Base-by-base conservation (phyloP, 2,113 vertebrate species). In the Malurus alboscapulatus region DNA sequence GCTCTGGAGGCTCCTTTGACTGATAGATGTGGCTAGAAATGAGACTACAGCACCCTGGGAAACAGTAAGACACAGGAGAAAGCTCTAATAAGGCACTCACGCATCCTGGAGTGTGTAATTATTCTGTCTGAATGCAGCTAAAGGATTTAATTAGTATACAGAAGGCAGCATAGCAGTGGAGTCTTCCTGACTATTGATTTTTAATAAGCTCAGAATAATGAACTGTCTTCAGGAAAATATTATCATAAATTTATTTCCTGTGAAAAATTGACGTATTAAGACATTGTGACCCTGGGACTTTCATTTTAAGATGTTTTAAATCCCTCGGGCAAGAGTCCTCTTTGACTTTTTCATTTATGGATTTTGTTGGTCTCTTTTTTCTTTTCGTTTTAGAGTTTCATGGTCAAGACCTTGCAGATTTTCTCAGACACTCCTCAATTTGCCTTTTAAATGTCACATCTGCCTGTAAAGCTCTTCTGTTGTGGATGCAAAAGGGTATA, bases 151-250 rank as follows among this genome's bases (percentile, higher is more conserved):
- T 92, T 90, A 83, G 24, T 57, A 34, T 57, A 68, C 26, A 84
- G 66, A 34, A 94, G 66, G 16, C 36, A 93, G 57, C 45, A 67
- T 34, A 51, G 54, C 14, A 77, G 27, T 68, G 36, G n/a, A 94
- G 53, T 82, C 68, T 90, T 57, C 17, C 44, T 72, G 62, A 87
- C 57, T 90, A 84, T 45, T 68, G 86, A 81, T 94, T 95, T 96
- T 93, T 95, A 84, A 92, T 93, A 91, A 87, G 24, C 34, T 20
- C 18, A 42, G 45, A 82, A 93, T 72, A 93, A 94, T 68, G 40
- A 87, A 84, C 75, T 81, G 15, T 84, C 65, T 68, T 84, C 30
- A 75, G 50, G 53, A 93, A 94, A 88, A 84, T 65, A 72, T 91
- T 88, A 45, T 58, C 29, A 90, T 71, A 84, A 87, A 84, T 82